phyloP scores from a whole-genome alignment of 2,113 vertebrate genomes.

The Antechinus stuartii region DNA sequence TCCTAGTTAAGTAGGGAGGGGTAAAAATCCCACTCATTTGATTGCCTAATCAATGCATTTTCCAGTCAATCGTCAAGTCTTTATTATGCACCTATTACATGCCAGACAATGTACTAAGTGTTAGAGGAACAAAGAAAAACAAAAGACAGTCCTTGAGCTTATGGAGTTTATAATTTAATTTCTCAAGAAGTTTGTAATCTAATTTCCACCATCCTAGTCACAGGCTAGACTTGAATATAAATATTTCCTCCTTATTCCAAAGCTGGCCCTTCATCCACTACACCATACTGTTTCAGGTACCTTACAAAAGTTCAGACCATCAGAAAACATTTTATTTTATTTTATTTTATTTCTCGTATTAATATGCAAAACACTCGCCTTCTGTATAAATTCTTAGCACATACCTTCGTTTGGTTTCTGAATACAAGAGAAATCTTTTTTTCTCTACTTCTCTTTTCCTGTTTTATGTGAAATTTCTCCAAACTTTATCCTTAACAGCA shows the following conservation, averaged over 20 bases:
- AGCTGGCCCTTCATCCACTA: neutral
- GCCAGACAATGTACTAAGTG: neutral
- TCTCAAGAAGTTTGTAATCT: no score
- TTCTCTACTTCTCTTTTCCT: neutral
- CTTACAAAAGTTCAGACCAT: neutral
- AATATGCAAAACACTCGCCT: neutral
- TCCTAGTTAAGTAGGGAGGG: neutral
- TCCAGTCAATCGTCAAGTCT: neutral
- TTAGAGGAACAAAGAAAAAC: neutral
- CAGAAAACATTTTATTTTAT: neutral
- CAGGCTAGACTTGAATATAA: neutral
- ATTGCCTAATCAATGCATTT: neutral
- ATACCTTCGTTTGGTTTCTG: neutral
- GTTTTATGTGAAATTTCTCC: neutral
- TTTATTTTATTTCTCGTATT: neutral
- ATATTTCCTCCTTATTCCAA: neutral
- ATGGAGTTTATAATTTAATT: neutral
- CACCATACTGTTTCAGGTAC: neutral
- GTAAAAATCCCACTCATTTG: neutral
- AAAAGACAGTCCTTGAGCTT: neutral
- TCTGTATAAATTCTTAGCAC: neutral
- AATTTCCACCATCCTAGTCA: no score
- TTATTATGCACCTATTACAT: neutral
- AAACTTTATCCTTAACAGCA: slow-evolving; percentile 8
- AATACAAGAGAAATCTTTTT: neutral